Evolutionary conservation across 2,113 vertebrate species (phyloP), one percentile per base, ranked within the genome.

Genomic region (Toxostoma redivivum): DNA sequence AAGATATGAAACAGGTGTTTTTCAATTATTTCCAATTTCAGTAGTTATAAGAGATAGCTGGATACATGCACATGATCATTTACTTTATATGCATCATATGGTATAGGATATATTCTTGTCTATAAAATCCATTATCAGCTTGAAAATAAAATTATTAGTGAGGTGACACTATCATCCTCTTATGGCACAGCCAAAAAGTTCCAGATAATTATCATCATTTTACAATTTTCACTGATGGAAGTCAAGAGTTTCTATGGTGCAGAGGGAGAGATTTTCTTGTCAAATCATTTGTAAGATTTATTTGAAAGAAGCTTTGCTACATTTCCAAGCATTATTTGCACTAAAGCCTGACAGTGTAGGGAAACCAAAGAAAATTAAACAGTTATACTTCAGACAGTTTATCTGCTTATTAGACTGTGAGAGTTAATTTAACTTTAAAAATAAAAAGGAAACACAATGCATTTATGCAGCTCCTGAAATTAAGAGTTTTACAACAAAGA

Each of bases 181-280:
- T 82, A 77, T 11, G 50, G 42, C 24, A 94, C 38, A 91, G 42
- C 28, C 87, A 93, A 73, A 88, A 94, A 73, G n/a, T 89, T 85
- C 38, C 62, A 80, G 81, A 83, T 80, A 95, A 90, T 93, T 94
- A 92, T 62, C 47, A 91, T 86, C 33, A 92, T 90, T 95, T 94
- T 62, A 86, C 67, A 88, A 5, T 88, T 88, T 79, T 73, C 38
- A 45, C 30, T 93, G 67, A 88, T 40, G 42, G 42, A 82, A 95
- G 71, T 66, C 79, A 66, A 90, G 71, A 85, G 67, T 94, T 95
- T 92, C 87, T 73, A 64, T 37, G 50, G 67, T 27, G 23, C 64
- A 86, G 42, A 72, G 20, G 71, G 16, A 82, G 25, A 95, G 1
- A 90, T 94, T 95, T 94, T 86, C 92, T 83, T 88, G 82, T 77